Base-by-base conservation (phyloP, 2,797 vertebrate genomes). In the Lagocephalus sceleratus region DNA sequence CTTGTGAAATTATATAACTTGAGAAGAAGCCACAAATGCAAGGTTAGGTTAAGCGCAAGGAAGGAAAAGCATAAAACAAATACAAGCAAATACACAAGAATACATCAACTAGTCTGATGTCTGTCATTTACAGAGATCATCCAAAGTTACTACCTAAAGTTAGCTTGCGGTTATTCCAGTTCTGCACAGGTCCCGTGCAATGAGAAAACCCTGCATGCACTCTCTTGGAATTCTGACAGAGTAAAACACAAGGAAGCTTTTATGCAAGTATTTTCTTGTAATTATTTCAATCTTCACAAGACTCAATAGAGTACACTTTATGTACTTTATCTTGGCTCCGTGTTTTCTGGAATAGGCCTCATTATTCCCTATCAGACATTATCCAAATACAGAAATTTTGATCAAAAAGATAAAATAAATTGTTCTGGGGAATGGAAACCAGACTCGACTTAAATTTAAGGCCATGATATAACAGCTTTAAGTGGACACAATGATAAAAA, bases 241-340 rank as follows among this genome's bases (percentile, higher is more conserved):
- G 68, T 69, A 39, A 78, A 84, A 77, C 88, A 88, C 71, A 76
- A 81, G 87, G 85, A 86, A 87, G 71, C 85, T 78, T 83, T 88
- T 83, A 89, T 66, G 55, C 20, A 56, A 81, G 71, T 69, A 82
- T 85, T 85, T 86, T 79, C 61, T 54, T 32, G 82, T 74, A 82
- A 87, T 88, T 86, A 88, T 86, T 87, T 83, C 79, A 87, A 85
- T 84, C 75, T 80, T 81, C 62, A 66, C 76, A 83, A 84, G 44
- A 73, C 73, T 75, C 74, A 77, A 69, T 75, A 65, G 84, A 81
- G 63, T n/a, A 49, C 67, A 73, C 71, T 80, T 82, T 64, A 63
- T 74, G 70, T 72, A 68, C 77, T 86, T 85, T 85, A 82, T 87
- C 82, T 88, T 87, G 82, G 82, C 85, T 56, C 68, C 63, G 47